Evolutionary conservation across 2,888 invertebrate genomes (phyloP).

Genomic region (Mystacides longicornis): DNA sequence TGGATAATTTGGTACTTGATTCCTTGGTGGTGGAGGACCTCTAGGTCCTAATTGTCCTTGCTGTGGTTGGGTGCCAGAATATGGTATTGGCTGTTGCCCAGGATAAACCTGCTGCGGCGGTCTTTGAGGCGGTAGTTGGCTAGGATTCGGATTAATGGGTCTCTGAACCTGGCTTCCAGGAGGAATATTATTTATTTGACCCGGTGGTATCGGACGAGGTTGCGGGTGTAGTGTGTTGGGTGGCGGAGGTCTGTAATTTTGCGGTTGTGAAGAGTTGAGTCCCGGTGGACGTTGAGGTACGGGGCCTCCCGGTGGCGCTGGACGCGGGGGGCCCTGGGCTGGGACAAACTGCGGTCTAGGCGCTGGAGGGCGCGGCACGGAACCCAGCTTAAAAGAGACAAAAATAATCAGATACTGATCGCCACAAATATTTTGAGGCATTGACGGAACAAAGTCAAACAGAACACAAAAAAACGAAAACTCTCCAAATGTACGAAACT

Average conservation of each 20-base stretch:
- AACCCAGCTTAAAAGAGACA: constrained; percentile 27
- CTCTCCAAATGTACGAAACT: too few relatives aligned
- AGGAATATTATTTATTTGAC: constrained; percentile 27
- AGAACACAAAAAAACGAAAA: too few relatives aligned
- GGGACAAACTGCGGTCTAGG: constrained; percentile 30
- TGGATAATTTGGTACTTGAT: constrained; percentile 19
- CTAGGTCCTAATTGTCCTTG: constrained; percentile 15
- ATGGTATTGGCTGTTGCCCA: constrained; percentile 5
- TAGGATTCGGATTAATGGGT: constrained; percentile 9
- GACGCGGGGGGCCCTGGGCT: constrained; percentile 37
- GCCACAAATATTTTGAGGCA: too few relatives aligned
- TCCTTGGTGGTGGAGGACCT: constrained; percentile 18
- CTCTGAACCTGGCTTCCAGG: constrained; percentile 1
- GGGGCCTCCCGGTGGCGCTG: constrained; percentile 32
- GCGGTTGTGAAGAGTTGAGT: constrained; percentile 31
- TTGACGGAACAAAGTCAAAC: too few relatives aligned
- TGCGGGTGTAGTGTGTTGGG: constrained; percentile 33
- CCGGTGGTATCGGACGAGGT: constrained; percentile 37
- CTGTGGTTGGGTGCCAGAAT: constrained; percentile 1
- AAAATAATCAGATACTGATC: too few relatives aligned
- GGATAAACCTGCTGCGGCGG: constrained; percentile 7
- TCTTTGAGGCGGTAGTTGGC: constrained; percentile 34
- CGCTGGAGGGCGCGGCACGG: constrained; percentile 36
- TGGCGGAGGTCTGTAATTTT: constrained; percentile 37
- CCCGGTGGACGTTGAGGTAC: constrained; percentile 37